Conservation (phyloP, 2,888 invertebrate species). For the Drosophila tanythrix region DNA sequence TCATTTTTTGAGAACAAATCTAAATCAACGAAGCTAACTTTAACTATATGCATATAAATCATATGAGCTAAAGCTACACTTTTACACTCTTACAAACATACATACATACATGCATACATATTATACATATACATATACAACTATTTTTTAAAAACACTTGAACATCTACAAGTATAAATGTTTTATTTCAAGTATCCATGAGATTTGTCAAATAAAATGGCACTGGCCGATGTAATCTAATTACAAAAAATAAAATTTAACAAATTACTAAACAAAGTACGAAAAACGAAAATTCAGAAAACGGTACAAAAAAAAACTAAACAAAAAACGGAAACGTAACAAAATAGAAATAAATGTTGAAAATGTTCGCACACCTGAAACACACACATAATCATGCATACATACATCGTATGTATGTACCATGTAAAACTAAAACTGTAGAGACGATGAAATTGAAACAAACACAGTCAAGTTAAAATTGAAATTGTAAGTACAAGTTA, state of each 20-base stretch:
- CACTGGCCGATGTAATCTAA: slow-evolving; percentile 64
- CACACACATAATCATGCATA: slow-evolving; percentile 29
- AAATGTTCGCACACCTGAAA: slow-evolving; percentile 57
- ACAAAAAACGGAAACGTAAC: slow-evolving; percentile 58
- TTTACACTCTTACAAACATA: slow-evolving; percentile 37
- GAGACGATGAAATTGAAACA: slow-evolving; percentile 16
- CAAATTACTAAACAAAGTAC: slow-evolving; percentile 37
- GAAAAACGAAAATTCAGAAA: slow-evolving; percentile 38
- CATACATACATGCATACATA: slow-evolving; percentile 7
- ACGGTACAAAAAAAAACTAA: slow-evolving; percentile 39
- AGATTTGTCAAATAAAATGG: slow-evolving; percentile 51
- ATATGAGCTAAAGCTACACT: slow-evolving; percentile 19
- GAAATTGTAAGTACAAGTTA: slow-evolving; percentile 53
- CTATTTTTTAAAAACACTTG: slow-evolving; percentile 42
- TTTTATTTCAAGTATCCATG: slow-evolving; percentile 45
- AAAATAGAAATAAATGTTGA: slow-evolving; percentile 57
- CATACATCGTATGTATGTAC: slow-evolving; percentile 24
- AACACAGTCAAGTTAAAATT: slow-evolving; percentile 45
- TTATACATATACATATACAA: slow-evolving; percentile 35
- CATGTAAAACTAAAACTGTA: slow-evolving; percentile 24
- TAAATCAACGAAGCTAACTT: slow-evolving; percentile 70
- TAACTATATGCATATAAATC: slow-evolving; percentile 33
- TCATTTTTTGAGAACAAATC: slow-evolving; percentile 33
- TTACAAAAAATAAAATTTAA: slow-evolving; percentile 45
- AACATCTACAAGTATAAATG: slow-evolving; percentile 32